These are phyloP conservation scores for Drosophila truncata DNA, from an alignment of 1,140 invertebrate genomes.

Conservation along the genomic window DNA sequence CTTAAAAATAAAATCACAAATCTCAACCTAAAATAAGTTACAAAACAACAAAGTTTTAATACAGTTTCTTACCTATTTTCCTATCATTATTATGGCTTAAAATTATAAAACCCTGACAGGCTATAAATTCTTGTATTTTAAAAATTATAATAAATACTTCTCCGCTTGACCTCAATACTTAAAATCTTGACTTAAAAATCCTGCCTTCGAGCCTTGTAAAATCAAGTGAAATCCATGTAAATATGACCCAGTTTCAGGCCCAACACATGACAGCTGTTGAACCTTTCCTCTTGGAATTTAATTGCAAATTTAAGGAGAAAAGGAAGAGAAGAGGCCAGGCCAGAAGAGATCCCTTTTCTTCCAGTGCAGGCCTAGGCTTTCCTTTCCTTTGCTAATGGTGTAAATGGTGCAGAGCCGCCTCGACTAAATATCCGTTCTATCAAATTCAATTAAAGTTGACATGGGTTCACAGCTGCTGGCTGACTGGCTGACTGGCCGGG, in stretches of 20 bases:
- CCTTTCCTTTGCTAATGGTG: conserved; percentile 40
- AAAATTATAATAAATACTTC: no score
- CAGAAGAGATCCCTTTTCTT: no score
- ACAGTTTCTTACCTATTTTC: no score
- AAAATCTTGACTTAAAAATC: not conserved
- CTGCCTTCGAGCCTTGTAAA: no score
- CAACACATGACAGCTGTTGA: conserved; percentile 5
- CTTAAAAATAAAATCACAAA: no score
- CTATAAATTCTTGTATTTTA: no score
- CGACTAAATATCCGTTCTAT: conserved; percentile 80
- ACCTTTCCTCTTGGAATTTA: not conserved
- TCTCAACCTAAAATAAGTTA: no score
- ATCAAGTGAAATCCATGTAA: no score
- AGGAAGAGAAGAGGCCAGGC: no score
- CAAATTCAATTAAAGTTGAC: conserved; percentile 83
- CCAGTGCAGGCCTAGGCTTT: not conserved
- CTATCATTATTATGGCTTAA: no score
- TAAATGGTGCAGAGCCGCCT: conserved; percentile 54
- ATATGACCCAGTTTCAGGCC: conserved; percentile 3
- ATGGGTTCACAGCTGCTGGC: conserved; percentile 72
- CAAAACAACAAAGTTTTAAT: no score
- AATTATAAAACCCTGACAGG: no score
- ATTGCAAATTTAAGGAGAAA: not conserved
- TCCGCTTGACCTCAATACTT: not conserved
- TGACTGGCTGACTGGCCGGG: not conserved